Evolutionary conservation across 2,888 invertebrate species (phyloP).

Genomic region (Ochropleura leucogaster): DNA sequence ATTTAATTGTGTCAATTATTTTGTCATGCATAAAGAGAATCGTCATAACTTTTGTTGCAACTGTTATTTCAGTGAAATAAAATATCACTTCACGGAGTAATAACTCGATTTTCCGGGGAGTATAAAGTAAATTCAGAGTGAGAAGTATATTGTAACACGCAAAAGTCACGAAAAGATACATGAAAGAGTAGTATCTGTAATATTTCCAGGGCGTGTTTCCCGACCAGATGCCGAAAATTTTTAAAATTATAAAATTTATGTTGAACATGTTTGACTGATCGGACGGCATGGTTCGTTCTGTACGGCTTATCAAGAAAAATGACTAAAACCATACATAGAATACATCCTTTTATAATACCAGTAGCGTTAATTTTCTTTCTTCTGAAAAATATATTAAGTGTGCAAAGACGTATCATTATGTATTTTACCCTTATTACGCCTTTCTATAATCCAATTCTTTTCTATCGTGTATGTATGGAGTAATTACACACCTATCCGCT

Average conservation of each 20-base stretch:
- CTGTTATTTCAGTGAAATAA: conserved; percentile 77
- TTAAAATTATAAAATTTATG: conserved; percentile 72
- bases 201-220: conserved; percentile 69
- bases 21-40: conserved; percentile 74
- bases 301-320: not conserved
- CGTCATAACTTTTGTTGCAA: conserved; percentile 78
- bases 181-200: conserved; percentile 77
- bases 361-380: conserved; percentile 64
- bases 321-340: conserved; percentile 27
- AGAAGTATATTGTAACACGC: conserved; percentile 76
- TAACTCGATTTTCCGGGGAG: conserved; percentile 78
- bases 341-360: conserved; percentile 48
- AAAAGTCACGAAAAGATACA: conserved; percentile 73
- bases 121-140: conserved; percentile 78
- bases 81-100: conserved; percentile 81
- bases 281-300: conserved; percentile 51
- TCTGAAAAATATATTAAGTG: conserved; percentile 38
- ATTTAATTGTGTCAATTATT: conserved; percentile 73
- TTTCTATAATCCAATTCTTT: conserved; percentile 62
- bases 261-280: conserved; percentile 75
- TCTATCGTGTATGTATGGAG: conserved; percentile 59
- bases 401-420: conserved; percentile 68
- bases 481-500: conserved; percentile 60
- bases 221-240: conserved; percentile 80
- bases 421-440: conserved; percentile 69